phyloP scores from a whole-genome alignment of 2,888 invertebrate genomes.

The Melolontha melolontha region DNA sequence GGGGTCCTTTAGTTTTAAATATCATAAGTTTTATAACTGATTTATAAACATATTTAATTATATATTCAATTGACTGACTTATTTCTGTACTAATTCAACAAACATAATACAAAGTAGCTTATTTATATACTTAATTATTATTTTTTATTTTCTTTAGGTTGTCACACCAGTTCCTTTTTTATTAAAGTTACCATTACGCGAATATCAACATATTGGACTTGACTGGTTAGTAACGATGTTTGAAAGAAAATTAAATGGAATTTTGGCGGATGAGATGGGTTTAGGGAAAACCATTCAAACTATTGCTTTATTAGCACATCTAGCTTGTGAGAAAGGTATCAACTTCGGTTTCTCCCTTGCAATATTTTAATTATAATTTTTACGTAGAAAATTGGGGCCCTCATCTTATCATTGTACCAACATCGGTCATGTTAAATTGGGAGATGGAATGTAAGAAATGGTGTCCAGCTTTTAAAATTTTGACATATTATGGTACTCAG shows the following conservation, averaged over 20 bases:
- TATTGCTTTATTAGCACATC: slow-evolving; percentile 91
- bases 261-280: slow-evolving; percentile 97
- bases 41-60: no score
- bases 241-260: slow-evolving; percentile 94
- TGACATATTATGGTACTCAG: slow-evolving; percentile 97
- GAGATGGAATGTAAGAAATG: slow-evolving; percentile 99
- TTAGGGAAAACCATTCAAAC: slow-evolving; percentile 98
- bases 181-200: slow-evolving; percentile 88
- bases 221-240: slow-evolving; percentile 98
- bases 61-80: no score
- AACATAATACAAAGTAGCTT: no score
- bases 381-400: slow-evolving; percentile 91
- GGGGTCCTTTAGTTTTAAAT: no score
- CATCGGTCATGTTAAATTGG: slow-evolving; percentile 99
- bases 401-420: slow-evolving; percentile 98
- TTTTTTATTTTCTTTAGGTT: slow-evolving; percentile 69
- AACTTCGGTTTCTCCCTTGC: not conserved
- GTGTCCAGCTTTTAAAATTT: slow-evolving; percentile 99
- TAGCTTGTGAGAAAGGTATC: slow-evolving; percentile 87
- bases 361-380: slow-evolving; percentile 30
- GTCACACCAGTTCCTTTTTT: slow-evolving; percentile 94
- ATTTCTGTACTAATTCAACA: no score
- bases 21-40: no score
- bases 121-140: no score
- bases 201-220: slow-evolving; percentile 97